Evolutionary conservation across 2,888 invertebrate genomes (phyloP).

Genomic region (Harpalus rubripes): DNA sequence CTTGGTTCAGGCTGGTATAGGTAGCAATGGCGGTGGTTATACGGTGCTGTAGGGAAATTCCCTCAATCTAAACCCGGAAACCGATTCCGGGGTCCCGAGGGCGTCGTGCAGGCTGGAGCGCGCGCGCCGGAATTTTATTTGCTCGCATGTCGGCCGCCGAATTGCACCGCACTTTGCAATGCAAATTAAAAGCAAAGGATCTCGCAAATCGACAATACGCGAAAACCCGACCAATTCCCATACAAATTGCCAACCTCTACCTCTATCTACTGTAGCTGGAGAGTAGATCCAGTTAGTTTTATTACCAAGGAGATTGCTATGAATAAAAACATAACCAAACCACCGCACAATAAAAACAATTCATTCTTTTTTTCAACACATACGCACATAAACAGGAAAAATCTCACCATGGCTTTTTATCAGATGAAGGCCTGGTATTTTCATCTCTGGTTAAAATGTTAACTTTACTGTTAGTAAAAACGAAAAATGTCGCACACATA

Average conservation of each 20-base stretch:
- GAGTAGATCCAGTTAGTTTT: slow-evolving; percentile 18
- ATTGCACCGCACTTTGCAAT: slow-evolving; percentile 77
- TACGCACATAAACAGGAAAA: too few species aligned
- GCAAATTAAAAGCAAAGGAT: slow-evolving; percentile 78
- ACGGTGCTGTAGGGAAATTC: slow-evolving; percentile 76
- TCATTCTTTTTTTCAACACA: not conserved
- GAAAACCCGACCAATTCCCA: slow-evolving; percentile 75
- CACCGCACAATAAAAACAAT: slow-evolving; percentile 12
- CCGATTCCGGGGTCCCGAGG: slow-evolving; percentile 76
- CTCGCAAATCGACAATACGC: slow-evolving; percentile 77
- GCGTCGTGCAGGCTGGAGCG: slow-evolving; percentile 73
- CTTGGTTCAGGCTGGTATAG: slow-evolving; percentile 8
- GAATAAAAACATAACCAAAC: slow-evolving; percentile 25
- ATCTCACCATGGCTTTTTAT: too few species aligned
- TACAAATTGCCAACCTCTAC: slow-evolving; percentile 14
- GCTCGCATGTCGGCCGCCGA: slow-evolving; percentile 73
- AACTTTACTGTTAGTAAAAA: too few species aligned
- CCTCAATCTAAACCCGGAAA: slow-evolving; percentile 78
- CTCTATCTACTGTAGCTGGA: too few species aligned
- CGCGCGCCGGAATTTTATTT: slow-evolving; percentile 74
- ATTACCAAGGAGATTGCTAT: slow-evolving; percentile 40
- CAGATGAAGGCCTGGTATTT: too few species aligned
- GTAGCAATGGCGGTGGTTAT: slow-evolving; percentile 35
- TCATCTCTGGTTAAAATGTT: too few species aligned
- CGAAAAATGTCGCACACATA: too few species aligned